Percentiles rank a stretch among this genome's conserved stretches.
Conservation (phyloP, 1,140 invertebrate species). For the Zaprionus camerounensis region DNA sequence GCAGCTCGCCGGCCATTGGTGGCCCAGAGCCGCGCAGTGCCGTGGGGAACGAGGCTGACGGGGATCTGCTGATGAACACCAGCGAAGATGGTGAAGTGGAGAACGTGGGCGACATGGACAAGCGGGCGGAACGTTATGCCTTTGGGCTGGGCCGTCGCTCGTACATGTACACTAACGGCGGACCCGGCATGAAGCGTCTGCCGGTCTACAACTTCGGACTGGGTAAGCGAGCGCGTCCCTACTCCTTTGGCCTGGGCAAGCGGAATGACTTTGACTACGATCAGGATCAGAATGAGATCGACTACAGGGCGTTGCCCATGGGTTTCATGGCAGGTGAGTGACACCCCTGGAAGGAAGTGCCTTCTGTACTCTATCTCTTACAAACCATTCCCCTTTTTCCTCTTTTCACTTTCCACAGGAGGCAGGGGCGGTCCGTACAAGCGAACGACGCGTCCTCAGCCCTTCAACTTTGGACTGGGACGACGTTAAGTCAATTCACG, state of each 20-base stretch:
- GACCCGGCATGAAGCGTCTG: constrained; percentile 76
- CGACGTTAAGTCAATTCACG: constrained; percentile 58
- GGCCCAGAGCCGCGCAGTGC: constrained; percentile 49
- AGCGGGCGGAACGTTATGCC: constrained; percentile 74
- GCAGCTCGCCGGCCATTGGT: constrained; percentile 59
- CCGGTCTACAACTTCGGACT: constrained; percentile 83
- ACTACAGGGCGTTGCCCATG: constrained; percentile 58
- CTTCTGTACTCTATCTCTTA: too few relatives aligned
- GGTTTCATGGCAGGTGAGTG: constrained; percentile 44
- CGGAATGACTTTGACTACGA: constrained; percentile 74
- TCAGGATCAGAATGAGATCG: constrained; percentile 57
- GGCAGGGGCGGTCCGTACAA: constrained; percentile 53
- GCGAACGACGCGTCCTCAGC: constrained; percentile 66
- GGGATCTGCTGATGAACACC: constrained; percentile 33
- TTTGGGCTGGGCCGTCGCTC: constrained; percentile 77
- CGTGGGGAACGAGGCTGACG: constrained; percentile 43
- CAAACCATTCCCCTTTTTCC: neutral
- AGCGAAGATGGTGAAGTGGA: constrained; percentile 40
- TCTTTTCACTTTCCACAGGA: constrained; percentile 43
- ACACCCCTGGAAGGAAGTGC: neutral
- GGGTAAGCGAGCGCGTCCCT: constrained; percentile 80
- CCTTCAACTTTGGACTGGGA: constrained; percentile 78
- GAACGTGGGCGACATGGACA: constrained; percentile 64
- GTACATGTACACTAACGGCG: constrained; percentile 80
- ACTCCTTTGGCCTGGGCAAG: constrained; percentile 83